Evolutionary conservation across 2,888 invertebrate species (phyloP).

Genomic region (Clostera curtula): DNA sequence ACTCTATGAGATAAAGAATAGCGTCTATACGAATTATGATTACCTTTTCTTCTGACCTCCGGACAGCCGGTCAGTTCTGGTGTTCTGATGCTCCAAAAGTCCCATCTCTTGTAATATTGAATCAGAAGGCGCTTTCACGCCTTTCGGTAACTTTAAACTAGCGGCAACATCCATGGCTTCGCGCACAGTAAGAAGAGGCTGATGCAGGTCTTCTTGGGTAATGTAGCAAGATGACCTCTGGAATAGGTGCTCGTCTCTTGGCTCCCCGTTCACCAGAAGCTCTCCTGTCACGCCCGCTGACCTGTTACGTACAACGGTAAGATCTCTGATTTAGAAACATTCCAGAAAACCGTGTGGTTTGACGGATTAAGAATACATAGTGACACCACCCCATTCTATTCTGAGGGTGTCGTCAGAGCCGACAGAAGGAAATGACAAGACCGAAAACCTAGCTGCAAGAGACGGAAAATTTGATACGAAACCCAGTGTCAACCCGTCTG

Average conservation of each 20-base stretch:
- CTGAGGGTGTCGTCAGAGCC: too few species aligned
- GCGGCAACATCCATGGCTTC: conserved; percentile 88
- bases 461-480: too few species aligned
- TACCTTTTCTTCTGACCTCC: conserved; percentile 86
- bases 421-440: too few species aligned
- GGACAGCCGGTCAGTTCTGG: conserved; percentile 77
- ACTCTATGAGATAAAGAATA: too few species aligned
- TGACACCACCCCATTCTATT: too few species aligned
- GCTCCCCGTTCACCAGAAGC: conserved; percentile 79
- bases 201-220: conserved; percentile 84
- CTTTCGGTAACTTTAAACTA: conserved; percentile 79
- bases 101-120: conserved; percentile 78
- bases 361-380: too few species aligned
- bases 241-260: conserved; percentile 78
- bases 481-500: too few species aligned
- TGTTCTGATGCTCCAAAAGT: conserved; percentile 76
- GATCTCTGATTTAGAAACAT: too few species aligned
- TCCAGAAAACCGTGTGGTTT: too few species aligned
- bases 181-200: conserved; percentile 81
- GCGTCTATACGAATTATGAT: background rate
- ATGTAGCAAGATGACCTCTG: conserved; percentile 86
- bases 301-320: too few species aligned
- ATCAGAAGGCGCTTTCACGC: conserved; percentile 56
- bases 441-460: too few species aligned
- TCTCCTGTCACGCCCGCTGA: conserved; percentile 79